Evolutionary conservation across 92 coral and sea anemone species (phyloP).

Genomic region (Plumapathes pennacea): DNA sequence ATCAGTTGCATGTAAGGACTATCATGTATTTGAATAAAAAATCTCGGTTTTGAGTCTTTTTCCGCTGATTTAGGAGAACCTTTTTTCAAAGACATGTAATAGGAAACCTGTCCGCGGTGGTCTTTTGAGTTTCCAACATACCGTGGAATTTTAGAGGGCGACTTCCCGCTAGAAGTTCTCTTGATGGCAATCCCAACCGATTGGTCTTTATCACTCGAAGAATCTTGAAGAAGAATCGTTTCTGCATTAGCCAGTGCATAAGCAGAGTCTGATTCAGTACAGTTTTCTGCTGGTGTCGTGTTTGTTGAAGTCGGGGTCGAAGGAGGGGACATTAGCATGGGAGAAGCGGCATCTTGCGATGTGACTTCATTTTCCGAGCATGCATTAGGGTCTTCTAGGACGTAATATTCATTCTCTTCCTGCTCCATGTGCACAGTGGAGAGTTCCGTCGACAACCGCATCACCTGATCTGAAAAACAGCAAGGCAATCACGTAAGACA

Average conservation of each 20-base stretch:
- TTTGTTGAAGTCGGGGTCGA: not conserved
- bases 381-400: constrained; percentile 31
- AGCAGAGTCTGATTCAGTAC: not conserved
- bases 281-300: constrained; percentile 11
- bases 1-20: constrained; percentile 72
- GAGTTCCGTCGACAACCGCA: constrained; percentile 58
- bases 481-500: not conserved
- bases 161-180: constrained; percentile 86
- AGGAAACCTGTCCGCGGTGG: constrained; percentile 62
- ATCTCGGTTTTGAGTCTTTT: constrained; percentile 68
- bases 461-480: constrained; percentile 48
- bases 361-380: constrained; percentile 6
- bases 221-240: constrained; percentile 1
- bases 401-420: constrained; percentile 37
- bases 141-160: constrained; percentile 87
- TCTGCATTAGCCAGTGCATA: not conserved
- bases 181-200: constrained; percentile 58
- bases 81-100: constrained; percentile 83
- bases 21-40: constrained; percentile 76
- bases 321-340: too few species aligned
- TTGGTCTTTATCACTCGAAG: constrained; percentile 2
- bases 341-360: too few species aligned
- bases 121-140: constrained; percentile 59
- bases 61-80: constrained; percentile 32
- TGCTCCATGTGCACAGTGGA: constrained; percentile 11